Conservation (phyloP, 2,888 invertebrate species). For the Caenorhabditis doughertyi region DNA sequence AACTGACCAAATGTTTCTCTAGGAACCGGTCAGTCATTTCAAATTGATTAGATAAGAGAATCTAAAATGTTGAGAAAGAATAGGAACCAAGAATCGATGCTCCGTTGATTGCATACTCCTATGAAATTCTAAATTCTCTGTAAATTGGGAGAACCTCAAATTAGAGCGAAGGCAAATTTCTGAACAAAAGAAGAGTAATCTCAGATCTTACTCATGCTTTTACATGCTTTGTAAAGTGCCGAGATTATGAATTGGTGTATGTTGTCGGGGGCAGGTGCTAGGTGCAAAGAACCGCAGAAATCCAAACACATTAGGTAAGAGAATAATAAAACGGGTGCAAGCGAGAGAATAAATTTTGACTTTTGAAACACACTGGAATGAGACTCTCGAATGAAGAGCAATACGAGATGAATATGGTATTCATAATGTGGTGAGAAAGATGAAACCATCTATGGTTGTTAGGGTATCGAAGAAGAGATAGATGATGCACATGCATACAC, state of each 20-base stretch:
- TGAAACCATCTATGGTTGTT: not conserved
- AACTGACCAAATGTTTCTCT: too few relatives aligned
- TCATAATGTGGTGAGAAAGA: too few relatives aligned
- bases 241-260: not conserved
- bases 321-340: slow-evolving; percentile 1
- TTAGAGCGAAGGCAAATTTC: too few relatives aligned
- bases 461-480: not conserved
- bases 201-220: not conserved
- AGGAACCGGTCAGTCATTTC: too few relatives aligned
- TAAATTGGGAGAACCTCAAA: too few relatives aligned
- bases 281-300: not conserved
- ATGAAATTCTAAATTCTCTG: too few relatives aligned
- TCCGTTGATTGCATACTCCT: too few relatives aligned
- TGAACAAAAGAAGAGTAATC: not conserved
- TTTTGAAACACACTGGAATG: not conserved
- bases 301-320: not conserved
- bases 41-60: too few relatives aligned
- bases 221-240: not conserved
- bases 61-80: too few relatives aligned
- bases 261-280: slow-evolving; percentile 11
- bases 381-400: not conserved
- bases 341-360: not conserved
- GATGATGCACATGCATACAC: slow-evolving; percentile 11
- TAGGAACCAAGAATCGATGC: too few relatives aligned
- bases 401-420: too few relatives aligned